Percentiles rank a stretch among this genome's conserved stretches.
phyloP scores from a whole-genome alignment of 1,140 invertebrate genomes.

The Solenopsis invicta region DNA sequence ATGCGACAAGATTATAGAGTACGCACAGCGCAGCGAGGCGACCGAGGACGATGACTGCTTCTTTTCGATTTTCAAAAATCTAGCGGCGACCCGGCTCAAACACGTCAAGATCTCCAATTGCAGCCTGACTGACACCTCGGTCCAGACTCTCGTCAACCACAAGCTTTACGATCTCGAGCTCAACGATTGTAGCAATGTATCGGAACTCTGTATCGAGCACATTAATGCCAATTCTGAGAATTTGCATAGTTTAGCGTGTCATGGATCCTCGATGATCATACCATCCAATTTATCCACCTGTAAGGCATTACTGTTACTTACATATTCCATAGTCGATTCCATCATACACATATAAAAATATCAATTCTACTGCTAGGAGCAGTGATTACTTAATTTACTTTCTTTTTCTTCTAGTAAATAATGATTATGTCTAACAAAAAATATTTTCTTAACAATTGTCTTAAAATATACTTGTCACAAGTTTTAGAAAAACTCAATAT shows the following conservation, averaged over 20 bases:
- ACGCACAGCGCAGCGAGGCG: conserved; percentile 88
- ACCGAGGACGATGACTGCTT: conserved; percentile 89
- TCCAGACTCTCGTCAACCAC: conserved; percentile 91
- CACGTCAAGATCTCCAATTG: conserved; percentile 91
- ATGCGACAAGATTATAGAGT: conserved; percentile 90
- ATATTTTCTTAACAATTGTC: too few species aligned
- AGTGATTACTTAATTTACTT: too few species aligned
- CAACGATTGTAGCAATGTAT: conserved; percentile 90
- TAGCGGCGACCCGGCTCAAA: conserved; percentile 89
- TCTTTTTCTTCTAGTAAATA: too few species aligned
- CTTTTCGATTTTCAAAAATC: conserved; percentile 91
- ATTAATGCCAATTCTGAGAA: conserved; percentile 88
- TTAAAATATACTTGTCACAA: too few species aligned
- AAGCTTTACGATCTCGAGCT: conserved; percentile 92
- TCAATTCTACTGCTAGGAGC: too few species aligned
- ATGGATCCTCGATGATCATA: conserved; percentile 61
- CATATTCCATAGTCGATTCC: neutral
- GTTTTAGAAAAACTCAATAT: too few species aligned
- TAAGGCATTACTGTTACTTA: neutral
- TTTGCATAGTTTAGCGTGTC: conserved; percentile 83
- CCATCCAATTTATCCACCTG: conserved; percentile 17
- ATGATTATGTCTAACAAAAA: too few species aligned
- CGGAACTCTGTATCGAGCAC: conserved; percentile 87
- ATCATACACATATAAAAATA: too few species aligned
- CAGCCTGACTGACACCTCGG: conserved; percentile 90